A percentile compares a stretch with the other conserved stretches of the same genome.
These are phyloP conservation scores for Idaea straminata DNA, from an alignment of 2,888 invertebrate genomes.

Conservation along the genomic window DNA sequence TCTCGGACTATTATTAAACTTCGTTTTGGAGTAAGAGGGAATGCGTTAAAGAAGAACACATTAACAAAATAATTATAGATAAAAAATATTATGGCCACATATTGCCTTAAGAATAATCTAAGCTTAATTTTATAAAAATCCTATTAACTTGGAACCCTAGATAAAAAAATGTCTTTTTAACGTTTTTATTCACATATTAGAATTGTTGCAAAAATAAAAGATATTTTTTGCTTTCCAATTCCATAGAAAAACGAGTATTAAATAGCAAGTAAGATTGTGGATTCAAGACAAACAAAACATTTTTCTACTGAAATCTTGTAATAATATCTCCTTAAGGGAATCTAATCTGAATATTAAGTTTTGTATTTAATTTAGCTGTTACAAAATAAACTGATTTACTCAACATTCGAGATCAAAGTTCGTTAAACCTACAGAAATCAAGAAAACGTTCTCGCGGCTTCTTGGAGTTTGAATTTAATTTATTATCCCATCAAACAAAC, in stretches of 20 bases:
- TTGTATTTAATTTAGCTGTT: not conserved
- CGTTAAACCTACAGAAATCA: slow-evolving; percentile 27
- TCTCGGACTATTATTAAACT: no score
- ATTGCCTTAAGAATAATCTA: no score
- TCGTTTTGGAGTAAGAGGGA: no score
- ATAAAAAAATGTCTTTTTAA: no score
- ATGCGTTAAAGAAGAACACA: no score
- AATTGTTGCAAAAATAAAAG: not conserved
- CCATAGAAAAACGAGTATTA: not conserved
- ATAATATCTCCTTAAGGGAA: not conserved
- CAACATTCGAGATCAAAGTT: slow-evolving; percentile 22
- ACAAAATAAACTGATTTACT: not conserved
- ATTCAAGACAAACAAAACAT: not conserved
- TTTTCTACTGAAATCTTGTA: not conserved
- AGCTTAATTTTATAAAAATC: no score
- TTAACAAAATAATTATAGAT: no score
- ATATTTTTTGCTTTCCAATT: not conserved
- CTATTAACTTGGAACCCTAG: no score
- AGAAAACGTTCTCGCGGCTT: slow-evolving; percentile 21
- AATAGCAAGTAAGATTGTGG: not conserved
- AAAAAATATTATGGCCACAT: no score
- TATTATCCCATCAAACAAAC: slow-evolving; percentile 28
- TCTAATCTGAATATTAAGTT: not conserved
- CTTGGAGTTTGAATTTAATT: slow-evolving; percentile 28
- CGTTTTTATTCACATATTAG: no score